phyloP scores from a whole-genome alignment of 2,113 vertebrate genomes.

The Oryzias melastigma region DNA sequence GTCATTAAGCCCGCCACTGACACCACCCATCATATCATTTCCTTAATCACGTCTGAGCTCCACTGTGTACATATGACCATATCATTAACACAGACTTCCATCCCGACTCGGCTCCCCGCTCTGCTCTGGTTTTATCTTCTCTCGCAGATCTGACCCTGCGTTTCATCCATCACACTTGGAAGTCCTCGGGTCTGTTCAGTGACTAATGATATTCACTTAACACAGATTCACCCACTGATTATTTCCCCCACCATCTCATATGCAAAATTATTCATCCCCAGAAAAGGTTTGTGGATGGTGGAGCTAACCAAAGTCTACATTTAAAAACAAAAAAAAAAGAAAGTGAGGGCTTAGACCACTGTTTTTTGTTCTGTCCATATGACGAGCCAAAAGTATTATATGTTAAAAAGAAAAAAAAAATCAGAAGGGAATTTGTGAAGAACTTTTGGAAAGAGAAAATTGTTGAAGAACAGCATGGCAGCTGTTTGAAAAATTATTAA shows the following conservation, averaged over 20 bases:
- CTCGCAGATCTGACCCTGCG: slow-evolving; percentile 32
- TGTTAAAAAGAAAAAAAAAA: no score
- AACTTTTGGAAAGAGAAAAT: no score
- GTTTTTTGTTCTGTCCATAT: no score
- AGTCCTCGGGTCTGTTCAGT: slow-evolving; percentile 30
- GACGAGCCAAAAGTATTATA: no score
- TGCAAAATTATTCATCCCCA: slow-evolving; percentile 61
- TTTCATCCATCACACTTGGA: slow-evolving; percentile 50
- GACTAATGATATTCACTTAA: slow-evolving; percentile 50
- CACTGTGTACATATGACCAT: slow-evolving; percentile 61
- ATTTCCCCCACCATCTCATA: slow-evolving; percentile 45
- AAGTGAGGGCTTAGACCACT: no score
- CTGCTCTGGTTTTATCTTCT: slow-evolving; percentile 28
- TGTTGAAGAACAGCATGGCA: no score
- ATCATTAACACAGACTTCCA: slow-evolving; percentile 62
- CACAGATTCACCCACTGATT: slow-evolving; percentile 51
- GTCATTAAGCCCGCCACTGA: slow-evolving; percentile 70
- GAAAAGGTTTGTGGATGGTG: slow-evolving; percentile 32
- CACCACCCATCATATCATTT: slow-evolving; percentile 69
- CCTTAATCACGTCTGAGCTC: slow-evolving; percentile 71
- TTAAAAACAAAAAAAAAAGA: no score
- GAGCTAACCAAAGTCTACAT: slow-evolving; percentile 53
- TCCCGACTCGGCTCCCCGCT: slow-evolving; percentile 21
- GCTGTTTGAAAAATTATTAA: no score
- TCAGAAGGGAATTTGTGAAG: no score